These are phyloP conservation scores for Bicyclus anynana DNA, from an alignment of 1,140 invertebrate species.

Conservation along the genomic window DNA sequence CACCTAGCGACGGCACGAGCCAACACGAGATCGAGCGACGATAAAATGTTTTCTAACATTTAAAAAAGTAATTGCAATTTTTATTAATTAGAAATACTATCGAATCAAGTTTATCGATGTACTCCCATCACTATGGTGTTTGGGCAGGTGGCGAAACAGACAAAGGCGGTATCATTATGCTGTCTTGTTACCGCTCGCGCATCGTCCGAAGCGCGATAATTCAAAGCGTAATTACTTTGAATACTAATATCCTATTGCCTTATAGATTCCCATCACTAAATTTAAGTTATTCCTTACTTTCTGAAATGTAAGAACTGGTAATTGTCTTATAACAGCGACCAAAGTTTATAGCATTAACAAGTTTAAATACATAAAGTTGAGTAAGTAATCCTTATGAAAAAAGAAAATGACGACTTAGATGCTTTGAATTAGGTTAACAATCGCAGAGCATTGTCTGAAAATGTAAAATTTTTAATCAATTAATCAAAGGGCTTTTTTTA, in stretches of 20 bases:
- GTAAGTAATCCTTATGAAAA: too few species aligned
- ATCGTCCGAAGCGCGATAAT: constrained; percentile 57
- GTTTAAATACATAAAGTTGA: too few species aligned
- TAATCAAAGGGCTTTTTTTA: too few species aligned
- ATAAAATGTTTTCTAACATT: neutral
- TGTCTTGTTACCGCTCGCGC: constrained; percentile 72
- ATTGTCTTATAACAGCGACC: too few species aligned
- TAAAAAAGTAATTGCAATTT: neutral
- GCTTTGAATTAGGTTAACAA: too few species aligned
- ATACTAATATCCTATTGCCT: constrained; percentile 41
- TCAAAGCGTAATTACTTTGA: constrained; percentile 67
- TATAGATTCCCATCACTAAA: constrained; percentile 9
- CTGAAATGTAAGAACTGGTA: too few species aligned
- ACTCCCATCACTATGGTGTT: constrained; percentile 47
- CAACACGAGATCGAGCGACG: too few species aligned
- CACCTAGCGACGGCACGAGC: too few species aligned
- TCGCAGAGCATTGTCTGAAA: too few species aligned
- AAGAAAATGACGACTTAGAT: too few species aligned
- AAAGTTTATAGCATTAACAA: too few species aligned
- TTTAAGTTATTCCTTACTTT: neutral
- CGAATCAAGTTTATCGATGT: constrained; percentile 20
- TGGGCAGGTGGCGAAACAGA: constrained; percentile 76
- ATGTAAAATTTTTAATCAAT: too few species aligned
- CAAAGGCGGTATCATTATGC: constrained; percentile 73
- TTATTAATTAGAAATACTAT: neutral